Conservation (phyloP, 2,113 vertebrate genomes). For the Mormoops blainvillei region DNA sequence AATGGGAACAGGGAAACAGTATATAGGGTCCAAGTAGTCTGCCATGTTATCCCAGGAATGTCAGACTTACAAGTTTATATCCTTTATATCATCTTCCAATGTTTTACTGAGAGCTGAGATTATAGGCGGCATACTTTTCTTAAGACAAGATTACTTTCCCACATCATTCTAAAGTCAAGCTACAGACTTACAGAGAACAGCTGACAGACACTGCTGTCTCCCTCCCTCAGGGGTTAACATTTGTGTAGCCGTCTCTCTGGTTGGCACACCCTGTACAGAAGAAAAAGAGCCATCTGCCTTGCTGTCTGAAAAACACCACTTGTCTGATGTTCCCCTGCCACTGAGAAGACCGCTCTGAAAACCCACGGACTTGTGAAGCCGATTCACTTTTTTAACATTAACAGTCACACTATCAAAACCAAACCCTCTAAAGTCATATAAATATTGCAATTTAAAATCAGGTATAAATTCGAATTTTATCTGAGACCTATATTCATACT, state of each 20-base stretch:
- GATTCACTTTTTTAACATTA: neutral
- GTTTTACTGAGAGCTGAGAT: neutral
- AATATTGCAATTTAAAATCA: neutral
- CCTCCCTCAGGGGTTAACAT: constrained; percentile 70
- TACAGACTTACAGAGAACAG: neutral
- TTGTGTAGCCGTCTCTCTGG: constrained; percentile 71
- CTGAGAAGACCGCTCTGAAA: constrained; percentile 65
- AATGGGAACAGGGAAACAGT: accelerated
- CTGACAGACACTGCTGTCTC: constrained; percentile 25
- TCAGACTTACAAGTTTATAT: neutral
- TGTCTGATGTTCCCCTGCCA: constrained; percentile 56
- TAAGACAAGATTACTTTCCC: constrained; percentile 32
- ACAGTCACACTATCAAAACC: neutral
- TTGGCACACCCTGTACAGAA: constrained; percentile 71
- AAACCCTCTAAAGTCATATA: constrained; percentile 7
- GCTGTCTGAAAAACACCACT: constrained; percentile 70
- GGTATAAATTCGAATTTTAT: neutral
- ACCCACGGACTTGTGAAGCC: neutral
- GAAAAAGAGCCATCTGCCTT: constrained; percentile 78
- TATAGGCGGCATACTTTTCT: neutral
- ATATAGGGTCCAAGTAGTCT: neutral
- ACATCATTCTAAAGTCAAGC: neutral
- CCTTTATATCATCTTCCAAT: neutral
- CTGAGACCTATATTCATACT: neutral
- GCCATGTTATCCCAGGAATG: neutral